These are phyloP conservation scores for Bubo bubo DNA, from an alignment of 2,113 vertebrate genomes.

Conservation along the genomic window DNA sequence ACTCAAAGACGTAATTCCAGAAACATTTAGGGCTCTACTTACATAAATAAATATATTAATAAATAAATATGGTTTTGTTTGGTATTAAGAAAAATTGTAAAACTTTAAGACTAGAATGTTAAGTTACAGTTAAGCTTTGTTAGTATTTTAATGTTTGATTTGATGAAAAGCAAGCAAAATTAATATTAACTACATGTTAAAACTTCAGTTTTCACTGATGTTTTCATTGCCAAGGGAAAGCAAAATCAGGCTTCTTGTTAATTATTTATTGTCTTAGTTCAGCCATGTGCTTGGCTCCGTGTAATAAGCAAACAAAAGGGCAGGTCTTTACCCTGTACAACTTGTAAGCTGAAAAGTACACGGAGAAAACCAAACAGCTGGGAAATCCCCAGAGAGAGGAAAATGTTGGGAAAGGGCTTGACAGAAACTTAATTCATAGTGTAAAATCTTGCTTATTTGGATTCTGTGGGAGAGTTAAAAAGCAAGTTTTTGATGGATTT, in stretches of 20 bases:
- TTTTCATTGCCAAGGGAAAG: background rate
- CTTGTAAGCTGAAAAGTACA: background rate
- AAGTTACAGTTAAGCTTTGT: background rate
- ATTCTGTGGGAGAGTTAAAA: background rate
- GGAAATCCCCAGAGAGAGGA: background rate
- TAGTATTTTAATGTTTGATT: background rate
- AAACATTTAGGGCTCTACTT: background rate
- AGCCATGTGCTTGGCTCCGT: background rate
- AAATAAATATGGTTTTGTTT: background rate
- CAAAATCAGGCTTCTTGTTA: background rate
- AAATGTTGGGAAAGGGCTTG: background rate
- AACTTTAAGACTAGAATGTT: background rate
- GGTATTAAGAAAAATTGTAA: background rate
- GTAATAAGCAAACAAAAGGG: background rate
- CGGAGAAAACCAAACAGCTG: conserved; percentile 8
- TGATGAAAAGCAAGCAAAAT: background rate
- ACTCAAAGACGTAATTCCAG: background rate
- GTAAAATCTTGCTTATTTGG: background rate
- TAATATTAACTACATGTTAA: background rate
- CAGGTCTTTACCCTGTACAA: background rate
- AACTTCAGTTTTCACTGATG: background rate
- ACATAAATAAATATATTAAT: background rate
- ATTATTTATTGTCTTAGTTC: background rate
- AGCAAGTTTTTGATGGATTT: background rate
- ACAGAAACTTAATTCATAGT: background rate